phyloP scores from a whole-genome alignment of 2,797 vertebrate genomes.

The Gephyroberyx darwinii region DNA sequence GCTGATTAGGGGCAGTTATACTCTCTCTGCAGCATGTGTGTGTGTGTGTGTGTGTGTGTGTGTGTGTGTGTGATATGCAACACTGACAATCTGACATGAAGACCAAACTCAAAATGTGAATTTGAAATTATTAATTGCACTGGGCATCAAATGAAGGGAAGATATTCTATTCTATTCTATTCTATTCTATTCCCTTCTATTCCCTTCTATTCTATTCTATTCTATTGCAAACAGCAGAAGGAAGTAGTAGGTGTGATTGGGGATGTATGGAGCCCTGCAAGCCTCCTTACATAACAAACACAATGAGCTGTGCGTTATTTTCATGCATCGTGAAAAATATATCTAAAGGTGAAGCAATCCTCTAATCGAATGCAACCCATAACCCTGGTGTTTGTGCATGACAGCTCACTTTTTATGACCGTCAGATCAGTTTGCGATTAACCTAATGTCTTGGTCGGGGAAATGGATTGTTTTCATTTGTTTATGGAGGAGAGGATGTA shows the following conservation, averaged over 20 bases:
- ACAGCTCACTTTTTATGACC: constrained; percentile 13
- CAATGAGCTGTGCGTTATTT: not conserved
- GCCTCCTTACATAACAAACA: not conserved
- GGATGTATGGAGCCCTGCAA: not conserved
- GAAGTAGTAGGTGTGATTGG: too few relatives aligned
- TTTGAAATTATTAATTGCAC: too few relatives aligned
- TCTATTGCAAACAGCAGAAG: too few relatives aligned
- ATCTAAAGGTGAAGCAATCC: not conserved
- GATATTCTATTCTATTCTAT: not conserved
- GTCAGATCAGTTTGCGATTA: constrained; percentile 35
- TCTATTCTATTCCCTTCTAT: not conserved
- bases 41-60: not conserved
- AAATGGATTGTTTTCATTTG: constrained; percentile 63
- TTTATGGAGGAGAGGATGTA: constrained; percentile 62
- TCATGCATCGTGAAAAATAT: not conserved
- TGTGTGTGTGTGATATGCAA: not conserved
- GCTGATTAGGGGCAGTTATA: constrained; percentile 24
- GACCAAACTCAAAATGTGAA: too few relatives aligned
- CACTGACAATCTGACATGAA: not conserved
- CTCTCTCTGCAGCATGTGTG: not conserved
- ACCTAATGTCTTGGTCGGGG: constrained; percentile 30
- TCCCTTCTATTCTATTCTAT: too few relatives aligned
- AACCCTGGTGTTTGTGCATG: not conserved
- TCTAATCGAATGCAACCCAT: not conserved
- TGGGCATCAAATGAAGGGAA: not conserved